phyloP scores from a whole-genome alignment of 2,888 invertebrate genomes.

The Zhengitettix transpicula region DNA sequence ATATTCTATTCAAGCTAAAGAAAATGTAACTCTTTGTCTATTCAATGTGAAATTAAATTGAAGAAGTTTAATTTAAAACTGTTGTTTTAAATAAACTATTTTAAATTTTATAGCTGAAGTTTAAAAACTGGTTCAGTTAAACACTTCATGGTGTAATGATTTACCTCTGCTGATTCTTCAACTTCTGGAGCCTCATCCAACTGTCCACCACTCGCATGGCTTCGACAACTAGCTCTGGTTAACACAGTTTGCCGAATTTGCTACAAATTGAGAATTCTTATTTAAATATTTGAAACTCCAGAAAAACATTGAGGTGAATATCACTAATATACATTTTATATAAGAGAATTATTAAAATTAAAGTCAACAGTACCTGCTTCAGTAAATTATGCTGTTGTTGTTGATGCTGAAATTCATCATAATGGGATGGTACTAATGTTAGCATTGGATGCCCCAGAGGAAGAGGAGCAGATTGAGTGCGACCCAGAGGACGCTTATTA shows the following conservation, averaged over 20 bases:
- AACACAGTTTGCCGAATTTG: constrained; percentile 78
- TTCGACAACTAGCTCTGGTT: constrained; percentile 51
- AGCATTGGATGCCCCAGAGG: constrained; percentile 81
- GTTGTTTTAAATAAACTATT: no score
- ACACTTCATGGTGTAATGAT: constrained; percentile 8
- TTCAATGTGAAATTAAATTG: no score
- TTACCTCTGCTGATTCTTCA: constrained; percentile 22
- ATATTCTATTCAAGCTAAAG: no score
- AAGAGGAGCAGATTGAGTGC: constrained; percentile 87
- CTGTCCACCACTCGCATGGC: constrained; percentile 29
- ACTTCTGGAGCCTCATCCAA: constrained; percentile 39
- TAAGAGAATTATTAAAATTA: no score
- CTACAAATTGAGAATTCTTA: constrained; percentile 27
- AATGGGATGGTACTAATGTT: constrained; percentile 31
- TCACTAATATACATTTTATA: no score
- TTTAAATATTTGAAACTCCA: background rate
- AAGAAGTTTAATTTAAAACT: no score
- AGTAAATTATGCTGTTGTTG: constrained; percentile 42
- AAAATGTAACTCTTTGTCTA: no score
- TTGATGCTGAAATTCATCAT: constrained; percentile 30
- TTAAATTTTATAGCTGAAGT: no score
- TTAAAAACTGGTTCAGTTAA: no score
- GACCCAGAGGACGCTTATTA: constrained; percentile 59
- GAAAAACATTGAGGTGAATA: background rate
- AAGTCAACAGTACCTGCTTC: constrained; percentile 26